These are phyloP conservation scores for Chydorus sphaericus DNA, from an alignment of 2,888 invertebrate genomes.

Conservation along the genomic window DNA sequence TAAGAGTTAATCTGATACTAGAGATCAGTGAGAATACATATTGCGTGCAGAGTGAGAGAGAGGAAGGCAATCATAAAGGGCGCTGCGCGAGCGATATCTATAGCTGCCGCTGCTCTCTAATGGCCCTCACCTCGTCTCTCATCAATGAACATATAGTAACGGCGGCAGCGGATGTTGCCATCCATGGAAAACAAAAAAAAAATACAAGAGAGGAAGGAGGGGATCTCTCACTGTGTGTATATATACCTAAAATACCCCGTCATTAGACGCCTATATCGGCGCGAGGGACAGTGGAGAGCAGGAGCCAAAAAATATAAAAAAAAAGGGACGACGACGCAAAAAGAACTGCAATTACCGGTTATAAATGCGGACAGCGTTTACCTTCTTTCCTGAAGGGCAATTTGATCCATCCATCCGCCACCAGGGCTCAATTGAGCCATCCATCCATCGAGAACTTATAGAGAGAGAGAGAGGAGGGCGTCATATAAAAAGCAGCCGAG, in stretches of 20 bases:
- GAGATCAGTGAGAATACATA: too few species aligned
- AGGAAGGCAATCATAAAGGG: too few species aligned
- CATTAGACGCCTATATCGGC: not conserved
- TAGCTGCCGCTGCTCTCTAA: not conserved
- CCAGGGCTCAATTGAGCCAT: not conserved
- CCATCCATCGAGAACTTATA: not conserved
- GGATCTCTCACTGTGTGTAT: not conserved
- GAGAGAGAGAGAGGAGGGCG: not conserved
- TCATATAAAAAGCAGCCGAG: too few species aligned
- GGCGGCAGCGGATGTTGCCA: not conserved
- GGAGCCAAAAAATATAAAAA: not conserved
- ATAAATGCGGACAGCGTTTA: not conserved
- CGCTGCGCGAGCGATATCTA: not conserved
- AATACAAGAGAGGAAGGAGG: not conserved
- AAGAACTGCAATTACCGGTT: constrained; percentile 4
- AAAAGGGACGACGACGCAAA: not conserved
- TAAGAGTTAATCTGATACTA: too few species aligned
- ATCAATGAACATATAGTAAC: not conserved
- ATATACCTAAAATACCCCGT: not conserved
- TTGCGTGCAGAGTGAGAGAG: too few species aligned
- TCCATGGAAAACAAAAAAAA: too few species aligned
- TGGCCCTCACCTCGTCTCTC: not conserved
- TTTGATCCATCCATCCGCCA: not conserved
- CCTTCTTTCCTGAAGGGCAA: too few species aligned
- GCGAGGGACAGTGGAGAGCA: not conserved